Evolutionary conservation across 1,140 invertebrate species (phyloP).

Genomic region (Nasonia longicornis): DNA sequence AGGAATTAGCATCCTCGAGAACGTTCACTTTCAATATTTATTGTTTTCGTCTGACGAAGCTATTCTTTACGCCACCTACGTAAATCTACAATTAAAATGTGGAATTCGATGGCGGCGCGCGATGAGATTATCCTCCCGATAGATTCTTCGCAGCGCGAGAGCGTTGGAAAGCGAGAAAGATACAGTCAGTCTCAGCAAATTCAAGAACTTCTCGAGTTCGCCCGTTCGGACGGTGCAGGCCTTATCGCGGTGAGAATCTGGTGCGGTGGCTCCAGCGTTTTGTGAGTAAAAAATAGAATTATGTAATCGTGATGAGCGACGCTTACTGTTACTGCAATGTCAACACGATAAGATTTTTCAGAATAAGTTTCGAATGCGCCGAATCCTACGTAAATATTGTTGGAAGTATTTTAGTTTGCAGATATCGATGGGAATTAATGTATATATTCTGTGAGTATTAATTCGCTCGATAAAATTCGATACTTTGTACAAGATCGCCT

Average conservation of each 20-base stretch:
- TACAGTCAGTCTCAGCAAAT: constrained; percentile 2
- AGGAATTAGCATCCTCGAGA: neutral
- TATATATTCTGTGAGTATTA: too few relatives aligned
- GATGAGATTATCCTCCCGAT: neutral
- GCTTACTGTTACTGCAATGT: too few relatives aligned
- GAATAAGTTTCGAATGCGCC: too few relatives aligned
- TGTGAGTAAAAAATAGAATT: neutral
- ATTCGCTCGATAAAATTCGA: too few relatives aligned
- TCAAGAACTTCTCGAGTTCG: neutral
- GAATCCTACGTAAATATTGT: too few relatives aligned
- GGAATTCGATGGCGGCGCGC: neutral
- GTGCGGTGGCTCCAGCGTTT: neutral
- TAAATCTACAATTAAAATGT: constrained; percentile 37
- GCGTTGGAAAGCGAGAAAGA: neutral
- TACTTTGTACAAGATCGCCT: too few relatives aligned
- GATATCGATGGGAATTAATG: too few relatives aligned
- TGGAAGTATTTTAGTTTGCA: too few relatives aligned
- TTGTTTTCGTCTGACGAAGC: neutral
- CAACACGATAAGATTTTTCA: too few relatives aligned
- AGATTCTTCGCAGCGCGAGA: neutral
- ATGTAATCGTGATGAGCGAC: too few relatives aligned
- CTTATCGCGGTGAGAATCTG: neutral
- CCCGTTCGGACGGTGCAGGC: neutral
- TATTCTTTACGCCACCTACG: neutral
- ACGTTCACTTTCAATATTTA: constrained; percentile 35